Conservation (phyloP, 1,140 invertebrate genomes). For the Drosophila setifemur region DNA sequence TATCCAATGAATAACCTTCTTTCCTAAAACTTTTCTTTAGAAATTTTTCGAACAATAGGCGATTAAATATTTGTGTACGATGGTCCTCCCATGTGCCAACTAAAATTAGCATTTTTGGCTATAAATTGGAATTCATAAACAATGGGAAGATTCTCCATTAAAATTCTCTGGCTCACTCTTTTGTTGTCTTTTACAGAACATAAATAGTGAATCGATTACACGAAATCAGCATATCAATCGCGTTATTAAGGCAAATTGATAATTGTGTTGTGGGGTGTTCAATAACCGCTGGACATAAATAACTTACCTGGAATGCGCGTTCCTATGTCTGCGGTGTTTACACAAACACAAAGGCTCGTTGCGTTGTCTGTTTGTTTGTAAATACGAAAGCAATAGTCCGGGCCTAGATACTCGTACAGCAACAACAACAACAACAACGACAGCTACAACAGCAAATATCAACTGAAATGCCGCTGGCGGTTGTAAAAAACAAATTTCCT, state of each 20-base stretch:
- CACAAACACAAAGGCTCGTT: conserved; percentile 15
- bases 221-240: conserved; percentile 56
- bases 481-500: conserved; percentile 59
- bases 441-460: conserved; percentile 22
- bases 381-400: conserved; percentile 37
- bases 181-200: not conserved
- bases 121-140: conserved; percentile 6
- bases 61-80: no score
- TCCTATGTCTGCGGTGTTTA: conserved; percentile 15
- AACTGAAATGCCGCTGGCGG: conserved; percentile 28
- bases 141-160: conserved; percentile 3
- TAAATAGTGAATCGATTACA: conserved; percentile 45
- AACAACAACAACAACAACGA: conserved; percentile 9
- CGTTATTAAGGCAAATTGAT: conserved; percentile 30
- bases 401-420: not conserved
- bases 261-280: conserved; percentile 1
- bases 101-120: conserved; percentile 19
- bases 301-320: conserved; percentile 10
- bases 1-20: no score
- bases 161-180: not conserved
- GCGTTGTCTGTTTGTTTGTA: conserved; percentile 37
- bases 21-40: not conserved
- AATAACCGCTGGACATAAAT: conserved; percentile 1
- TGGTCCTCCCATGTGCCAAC: conserved; percentile 19
- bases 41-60: conserved; percentile 9